Conservation (phyloP, 2,888 invertebrate genomes). For the Gasteruption jaculator region DNA sequence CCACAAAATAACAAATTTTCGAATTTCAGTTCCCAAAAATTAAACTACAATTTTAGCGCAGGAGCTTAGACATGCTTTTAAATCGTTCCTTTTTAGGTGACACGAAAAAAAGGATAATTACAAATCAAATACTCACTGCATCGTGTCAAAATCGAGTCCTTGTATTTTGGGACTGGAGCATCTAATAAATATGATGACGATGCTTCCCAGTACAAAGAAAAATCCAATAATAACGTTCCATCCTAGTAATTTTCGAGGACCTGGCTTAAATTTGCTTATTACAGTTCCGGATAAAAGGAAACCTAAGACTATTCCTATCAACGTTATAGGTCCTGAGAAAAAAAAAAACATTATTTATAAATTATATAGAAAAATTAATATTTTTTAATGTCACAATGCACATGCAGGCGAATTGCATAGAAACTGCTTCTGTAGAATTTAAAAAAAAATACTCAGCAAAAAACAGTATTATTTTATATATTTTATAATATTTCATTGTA, state of each 20-base stretch:
- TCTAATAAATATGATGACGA: slow-evolving; percentile 57
- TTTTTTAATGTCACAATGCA: neutral
- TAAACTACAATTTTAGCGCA: no score
- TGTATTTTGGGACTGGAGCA: slow-evolving; percentile 51
- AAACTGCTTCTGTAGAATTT: neutral
- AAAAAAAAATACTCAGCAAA: neutral
- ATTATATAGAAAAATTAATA: slow-evolving; percentile 3
- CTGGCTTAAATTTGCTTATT: slow-evolving; percentile 60
- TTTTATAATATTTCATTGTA: neutral
- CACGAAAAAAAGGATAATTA: no score
- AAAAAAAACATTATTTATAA: neutral
- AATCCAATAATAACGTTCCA: slow-evolving; percentile 63
- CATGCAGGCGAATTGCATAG: neutral
- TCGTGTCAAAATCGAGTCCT: slow-evolving; percentile 41
- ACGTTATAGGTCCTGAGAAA: slow-evolving; percentile 54
- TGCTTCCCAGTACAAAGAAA: slow-evolving; percentile 55
- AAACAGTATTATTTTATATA: neutral
- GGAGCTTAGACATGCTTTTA: no score
- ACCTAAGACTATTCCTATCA: slow-evolving; percentile 60
- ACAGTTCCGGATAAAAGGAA: slow-evolving; percentile 59
- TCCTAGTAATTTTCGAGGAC: slow-evolving; percentile 56
- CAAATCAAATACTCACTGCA: slow-evolving; percentile 47
- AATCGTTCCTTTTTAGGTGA: no score
- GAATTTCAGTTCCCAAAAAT: no score
- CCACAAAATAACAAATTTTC: no score